These are phyloP conservation scores for Chloroclystis v-ata DNA, from an alignment of 2,888 invertebrate species.

Conservation along the genomic window DNA sequence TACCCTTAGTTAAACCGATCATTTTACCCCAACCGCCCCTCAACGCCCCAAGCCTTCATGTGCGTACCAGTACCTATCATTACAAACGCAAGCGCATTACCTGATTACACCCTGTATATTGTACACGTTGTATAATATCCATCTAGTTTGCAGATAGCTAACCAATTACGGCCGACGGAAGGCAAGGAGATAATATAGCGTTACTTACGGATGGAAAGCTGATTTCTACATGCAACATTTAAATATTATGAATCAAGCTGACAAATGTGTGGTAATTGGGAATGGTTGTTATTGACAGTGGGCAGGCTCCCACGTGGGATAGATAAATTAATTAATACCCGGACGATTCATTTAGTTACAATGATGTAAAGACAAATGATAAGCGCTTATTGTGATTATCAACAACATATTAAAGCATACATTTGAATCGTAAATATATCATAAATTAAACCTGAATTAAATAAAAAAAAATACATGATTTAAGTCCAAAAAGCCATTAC, in stretches of 20 bases:
- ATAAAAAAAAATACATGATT: too few species aligned
- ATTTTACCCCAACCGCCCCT: slow-evolving; percentile 36
- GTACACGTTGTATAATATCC: slow-evolving; percentile 49
- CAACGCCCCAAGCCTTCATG: slow-evolving; percentile 56
- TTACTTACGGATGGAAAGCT: slow-evolving; percentile 28
- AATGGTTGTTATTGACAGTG: not conserved
- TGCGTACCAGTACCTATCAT: slow-evolving; percentile 54
- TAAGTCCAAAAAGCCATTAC: too few species aligned
- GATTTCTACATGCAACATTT: slow-evolving; percentile 28
- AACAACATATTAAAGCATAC: too few species aligned
- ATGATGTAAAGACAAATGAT: too few species aligned
- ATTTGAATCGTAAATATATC: too few species aligned
- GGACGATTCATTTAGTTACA: too few species aligned
- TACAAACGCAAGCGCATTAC: slow-evolving; percentile 65
- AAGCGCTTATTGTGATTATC: too few species aligned
- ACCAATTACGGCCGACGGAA: slow-evolving; percentile 33
- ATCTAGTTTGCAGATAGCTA: slow-evolving; percentile 25
- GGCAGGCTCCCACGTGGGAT: too few species aligned
- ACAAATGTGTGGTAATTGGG: slow-evolving; percentile 9
- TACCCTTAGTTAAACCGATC: not conserved
- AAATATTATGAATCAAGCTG: slow-evolving; percentile 22
- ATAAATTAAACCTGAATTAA: too few species aligned
- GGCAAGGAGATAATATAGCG: slow-evolving; percentile 25
- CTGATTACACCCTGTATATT: slow-evolving; percentile 63
- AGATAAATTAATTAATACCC: too few species aligned